Evolutionary conservation across 2,888 invertebrate species (phyloP).

Genomic region (Stramonita haemastoma): DNA sequence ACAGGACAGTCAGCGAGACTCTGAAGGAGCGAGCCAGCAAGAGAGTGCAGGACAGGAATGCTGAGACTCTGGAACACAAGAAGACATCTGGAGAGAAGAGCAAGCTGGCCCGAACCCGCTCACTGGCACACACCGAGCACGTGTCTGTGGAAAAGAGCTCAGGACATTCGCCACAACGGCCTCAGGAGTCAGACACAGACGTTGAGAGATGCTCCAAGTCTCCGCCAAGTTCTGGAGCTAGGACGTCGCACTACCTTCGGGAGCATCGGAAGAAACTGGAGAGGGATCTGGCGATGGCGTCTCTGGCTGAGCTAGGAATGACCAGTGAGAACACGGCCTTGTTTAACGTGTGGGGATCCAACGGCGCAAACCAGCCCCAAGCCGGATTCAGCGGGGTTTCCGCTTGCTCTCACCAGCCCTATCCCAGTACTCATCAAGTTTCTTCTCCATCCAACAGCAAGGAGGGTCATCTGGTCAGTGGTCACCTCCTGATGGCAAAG

Average conservation of each 20-base stretch:
- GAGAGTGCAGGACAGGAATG: conserved; percentile 79
- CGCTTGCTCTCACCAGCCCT: too few relatives aligned
- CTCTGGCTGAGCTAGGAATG: not conserved
- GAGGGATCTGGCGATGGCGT: conserved; percentile 35
- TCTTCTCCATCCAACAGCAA: not conserved
- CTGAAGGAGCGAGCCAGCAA: conserved; percentile 86
- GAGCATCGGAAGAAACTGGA: conserved; percentile 47
- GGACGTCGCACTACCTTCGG: conserved; percentile 45
- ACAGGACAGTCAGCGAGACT: conserved; percentile 91
- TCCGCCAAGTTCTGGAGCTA: not conserved
- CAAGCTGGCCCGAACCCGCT: conserved; percentile 38
- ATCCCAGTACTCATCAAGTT: conserved; percentile 30
- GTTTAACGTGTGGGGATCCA: too few relatives aligned
- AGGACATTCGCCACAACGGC: not conserved
- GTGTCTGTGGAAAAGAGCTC: not conserved
- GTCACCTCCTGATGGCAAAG: conserved; percentile 77
- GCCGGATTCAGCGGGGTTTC: too few relatives aligned
- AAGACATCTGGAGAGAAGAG: conserved; percentile 34
- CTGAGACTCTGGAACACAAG: conserved; percentile 77
- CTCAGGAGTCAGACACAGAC: not conserved
- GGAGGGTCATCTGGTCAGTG: conserved; percentile 63
- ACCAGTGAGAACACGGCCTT: not conserved
- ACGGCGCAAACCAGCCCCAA: not conserved
- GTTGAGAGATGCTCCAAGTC: not conserved
- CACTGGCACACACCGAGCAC: conserved; percentile 54